A percentile compares a stretch with the other conserved stretches of the same genome.
Conservation (phyloP, 92 coral and sea anemone genomes). For the Umimayanthus chanpuru region DNA sequence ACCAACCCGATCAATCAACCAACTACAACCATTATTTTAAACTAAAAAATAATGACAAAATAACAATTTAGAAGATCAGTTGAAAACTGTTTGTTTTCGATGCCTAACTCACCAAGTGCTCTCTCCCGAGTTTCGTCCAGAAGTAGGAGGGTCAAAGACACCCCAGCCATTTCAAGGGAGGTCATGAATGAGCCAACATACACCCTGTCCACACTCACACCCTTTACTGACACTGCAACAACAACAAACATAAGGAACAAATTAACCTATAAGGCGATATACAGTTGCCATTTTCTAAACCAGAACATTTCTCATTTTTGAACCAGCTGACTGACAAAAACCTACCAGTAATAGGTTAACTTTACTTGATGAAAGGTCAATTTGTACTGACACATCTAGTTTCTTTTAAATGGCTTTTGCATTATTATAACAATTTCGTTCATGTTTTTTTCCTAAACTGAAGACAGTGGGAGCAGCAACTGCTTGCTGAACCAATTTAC, state of each 20-base stretch:
- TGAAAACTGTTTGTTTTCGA: neutral
- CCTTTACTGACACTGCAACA: conserved; percentile 62
- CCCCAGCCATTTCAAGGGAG: conserved; percentile 96
- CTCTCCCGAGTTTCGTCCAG: conserved; percentile 73
- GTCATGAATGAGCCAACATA: conserved; percentile 92
- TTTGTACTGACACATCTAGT: too few species aligned
- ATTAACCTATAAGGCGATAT: neutral
- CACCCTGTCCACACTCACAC: conserved; percentile 80
- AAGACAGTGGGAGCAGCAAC: too few species aligned
- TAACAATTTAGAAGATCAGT: neutral
- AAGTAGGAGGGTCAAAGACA: conserved; percentile 86
- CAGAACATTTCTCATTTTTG: neutral
- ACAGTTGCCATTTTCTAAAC: neutral
- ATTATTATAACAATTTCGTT: too few species aligned
- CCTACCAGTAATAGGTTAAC: too few species aligned
- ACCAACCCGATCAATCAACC: too few species aligned
- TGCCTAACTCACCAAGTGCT: conserved; percentile 69
- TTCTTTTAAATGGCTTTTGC: too few species aligned
- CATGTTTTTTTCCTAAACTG: too few species aligned
- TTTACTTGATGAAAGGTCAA: too few species aligned
- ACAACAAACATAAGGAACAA: neutral
- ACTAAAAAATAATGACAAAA: too few species aligned
- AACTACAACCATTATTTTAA: too few species aligned
- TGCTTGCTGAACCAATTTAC: too few species aligned
- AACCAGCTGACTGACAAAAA: too few species aligned